Conservation (phyloP, 2,797 vertebrate species). For the Megalops cyprinoides region DNA sequence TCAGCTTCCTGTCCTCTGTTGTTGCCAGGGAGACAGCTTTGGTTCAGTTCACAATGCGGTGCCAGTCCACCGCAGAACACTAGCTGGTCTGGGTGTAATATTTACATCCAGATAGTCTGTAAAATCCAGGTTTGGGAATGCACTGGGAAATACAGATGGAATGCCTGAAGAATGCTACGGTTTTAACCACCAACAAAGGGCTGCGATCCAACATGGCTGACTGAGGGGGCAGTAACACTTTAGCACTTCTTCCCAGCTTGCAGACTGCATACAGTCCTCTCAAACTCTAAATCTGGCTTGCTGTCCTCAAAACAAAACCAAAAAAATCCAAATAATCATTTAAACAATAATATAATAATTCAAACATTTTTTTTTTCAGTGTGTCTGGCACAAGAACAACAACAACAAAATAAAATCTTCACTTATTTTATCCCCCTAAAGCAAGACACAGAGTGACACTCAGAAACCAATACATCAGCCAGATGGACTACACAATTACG, state of each 20-base stretch:
- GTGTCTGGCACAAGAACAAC: constrained; percentile 33
- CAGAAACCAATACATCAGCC: constrained; percentile 45
- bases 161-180: constrained; percentile 31
- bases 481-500: constrained; percentile 47
- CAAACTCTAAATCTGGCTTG: constrained; percentile 22
- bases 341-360: constrained; percentile 30
- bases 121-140: constrained; percentile 30
- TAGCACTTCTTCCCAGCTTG: constrained; percentile 13
- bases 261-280: constrained; percentile 3
- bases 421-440: constrained; percentile 41
- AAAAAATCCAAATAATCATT: constrained; percentile 20
- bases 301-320: constrained; percentile 27
- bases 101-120: constrained; percentile 33
- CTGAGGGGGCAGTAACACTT: constrained; percentile 24
- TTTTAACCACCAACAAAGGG: constrained; percentile 26
- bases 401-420: constrained; percentile 37
- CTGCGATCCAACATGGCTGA: constrained; percentile 17
- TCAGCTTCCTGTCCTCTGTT: background rate
- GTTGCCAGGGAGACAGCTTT: constrained; percentile 13
- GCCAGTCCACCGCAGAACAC: constrained; percentile 34
- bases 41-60: constrained; percentile 35
- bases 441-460: constrained; percentile 66
- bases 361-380: constrained; percentile 26
- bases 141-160: constrained; percentile 29
- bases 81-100: constrained; percentile 41